phyloP scores from a whole-genome alignment of 2,113 vertebrate genomes.

The Strix uralensis region DNA sequence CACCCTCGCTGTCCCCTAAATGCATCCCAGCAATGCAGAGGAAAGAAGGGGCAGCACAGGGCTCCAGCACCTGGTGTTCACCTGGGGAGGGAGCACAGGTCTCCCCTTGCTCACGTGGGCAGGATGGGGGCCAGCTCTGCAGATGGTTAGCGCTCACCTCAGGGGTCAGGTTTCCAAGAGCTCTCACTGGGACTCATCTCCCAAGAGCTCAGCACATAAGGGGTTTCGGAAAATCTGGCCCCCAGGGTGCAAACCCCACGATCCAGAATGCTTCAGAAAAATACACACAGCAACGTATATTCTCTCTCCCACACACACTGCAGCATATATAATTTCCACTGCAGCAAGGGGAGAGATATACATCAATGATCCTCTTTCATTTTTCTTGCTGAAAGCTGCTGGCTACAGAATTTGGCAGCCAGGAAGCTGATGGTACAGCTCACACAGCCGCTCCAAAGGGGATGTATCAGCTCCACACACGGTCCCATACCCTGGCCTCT shows the following conservation, averaged over 20 bases:
- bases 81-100: not conserved
- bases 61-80: not conserved
- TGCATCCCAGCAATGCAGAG: fast-evolving
- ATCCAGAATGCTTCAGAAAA: not conserved
- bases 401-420: constrained; percentile 32
- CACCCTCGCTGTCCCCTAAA: fast-evolving
- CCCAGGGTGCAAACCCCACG: not conserved
- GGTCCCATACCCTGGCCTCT: not conserved
- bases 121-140: not conserved
- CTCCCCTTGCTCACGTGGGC: fast-evolving
- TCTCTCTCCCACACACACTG: not conserved
- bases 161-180: not conserved
- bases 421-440: not conserved
- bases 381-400: constrained; percentile 36
- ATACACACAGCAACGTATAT: not conserved
- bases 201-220: not conserved
- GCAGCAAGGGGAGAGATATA: not conserved
- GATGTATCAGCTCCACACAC: not conserved
- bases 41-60: not conserved
- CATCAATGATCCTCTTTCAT: constrained; percentile 11
- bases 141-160: fast-evolving
- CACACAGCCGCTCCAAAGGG: not conserved
- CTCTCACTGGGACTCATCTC: not conserved
- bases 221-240: not conserved
- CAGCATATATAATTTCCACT: not conserved